Evolutionary conservation across 2,797 vertebrate genomes (phyloP), one percentile per base, ranked within the genome.

Genomic region (Huso huso): DNA sequence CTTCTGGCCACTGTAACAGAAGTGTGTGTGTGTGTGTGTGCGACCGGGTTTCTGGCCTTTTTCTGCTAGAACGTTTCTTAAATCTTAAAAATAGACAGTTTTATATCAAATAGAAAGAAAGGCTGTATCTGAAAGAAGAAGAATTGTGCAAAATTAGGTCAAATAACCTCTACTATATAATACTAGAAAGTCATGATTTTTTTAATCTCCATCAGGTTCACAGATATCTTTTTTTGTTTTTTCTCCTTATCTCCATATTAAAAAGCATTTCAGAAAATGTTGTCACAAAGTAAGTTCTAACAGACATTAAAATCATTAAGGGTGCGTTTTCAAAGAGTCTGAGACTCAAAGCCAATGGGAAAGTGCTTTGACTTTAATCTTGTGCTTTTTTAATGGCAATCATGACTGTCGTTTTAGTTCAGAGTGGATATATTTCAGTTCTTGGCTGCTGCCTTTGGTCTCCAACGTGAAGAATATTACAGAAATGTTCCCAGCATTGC

Each of bases 271-370:
- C 83, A 83, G 83, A 89, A 89, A 88, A 84, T n/a, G n/a, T 88
- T 88, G 85, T 88, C 85, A 83, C 84, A 89, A 86, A 89, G 86
- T 86, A 89, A 87, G 86, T 87, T 89, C 84, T 83, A 81, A 88
- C 87, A 87, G 82, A 82, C 82, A 87, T 81, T 81, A 82, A 84
- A 88, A 88, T 89, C 84, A 88, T 89, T 86, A 89, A 89, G 84
- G 79, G 66, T 78, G 83, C 84, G 73, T 79, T 86, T 89, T 91
- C 83, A 88, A 90, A 90, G 86, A 75, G 77, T 77, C 72, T 82
- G 83, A 81, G 81, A 90, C 87, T 86, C 81, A 88, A 87, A 86
- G 86, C 86, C 88, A 89, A 84, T 86, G 85, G 86, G 85, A 90
- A 87, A 89, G 84, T 86, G 82, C 82, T 86, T 78, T 73, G 77